Conservation (phyloP, 2,113 vertebrate genomes). For the Prietella phreatophila region DNA sequence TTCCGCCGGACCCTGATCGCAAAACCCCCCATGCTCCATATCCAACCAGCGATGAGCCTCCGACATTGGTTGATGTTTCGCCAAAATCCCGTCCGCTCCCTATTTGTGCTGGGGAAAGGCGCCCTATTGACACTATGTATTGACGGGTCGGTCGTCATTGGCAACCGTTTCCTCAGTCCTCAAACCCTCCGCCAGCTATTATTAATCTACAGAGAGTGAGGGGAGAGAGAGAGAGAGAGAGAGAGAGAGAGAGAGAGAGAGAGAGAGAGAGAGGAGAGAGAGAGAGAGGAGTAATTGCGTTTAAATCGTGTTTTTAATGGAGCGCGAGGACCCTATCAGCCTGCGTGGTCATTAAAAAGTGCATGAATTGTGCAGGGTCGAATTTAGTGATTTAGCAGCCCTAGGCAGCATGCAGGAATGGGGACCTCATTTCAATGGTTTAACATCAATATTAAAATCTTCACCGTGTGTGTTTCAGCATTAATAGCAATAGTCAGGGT, state of each 20-base stretch:
- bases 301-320: background rate
- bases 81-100: background rate
- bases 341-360: background rate
- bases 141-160: conserved; percentile 12
- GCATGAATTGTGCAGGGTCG: background rate
- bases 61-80: background rate
- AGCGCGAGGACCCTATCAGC: background rate
- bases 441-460: no score
- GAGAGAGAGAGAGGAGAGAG: background rate
- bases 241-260: background rate
- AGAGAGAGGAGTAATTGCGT: background rate
- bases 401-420: no score
- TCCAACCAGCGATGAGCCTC: background rate
- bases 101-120: background rate
- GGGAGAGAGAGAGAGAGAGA: background rate
- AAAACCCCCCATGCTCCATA: background rate
- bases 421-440: no score
- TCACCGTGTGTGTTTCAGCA: no score
- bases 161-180: background rate
- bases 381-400: no score
- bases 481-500: no score
- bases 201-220: background rate
- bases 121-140: background rate
- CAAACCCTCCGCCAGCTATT: background rate
- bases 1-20: background rate